A percentile compares a stretch with the other conserved stretches of the same genome.
Conservation (phyloP, 2,888 invertebrate genomes). For the Agrotis exclamationis region DNA sequence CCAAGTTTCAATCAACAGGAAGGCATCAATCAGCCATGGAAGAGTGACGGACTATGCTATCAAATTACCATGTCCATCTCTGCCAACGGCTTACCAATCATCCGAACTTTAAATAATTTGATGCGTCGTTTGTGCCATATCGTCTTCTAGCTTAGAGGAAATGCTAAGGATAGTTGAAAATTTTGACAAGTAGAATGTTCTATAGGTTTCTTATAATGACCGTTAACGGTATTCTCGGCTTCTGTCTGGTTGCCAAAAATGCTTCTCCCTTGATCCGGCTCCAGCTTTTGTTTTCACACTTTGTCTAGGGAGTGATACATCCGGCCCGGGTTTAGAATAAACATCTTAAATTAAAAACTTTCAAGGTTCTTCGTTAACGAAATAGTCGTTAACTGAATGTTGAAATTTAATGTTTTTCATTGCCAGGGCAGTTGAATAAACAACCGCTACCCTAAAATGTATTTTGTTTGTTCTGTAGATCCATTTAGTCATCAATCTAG, state of each 20-base stretch:
- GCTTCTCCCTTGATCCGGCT: constrained; percentile 75
- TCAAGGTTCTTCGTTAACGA: constrained; percentile 31
- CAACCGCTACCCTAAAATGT: constrained; percentile 11
- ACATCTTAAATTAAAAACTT: constrained; percentile 34
- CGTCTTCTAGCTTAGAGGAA: constrained; percentile 23
- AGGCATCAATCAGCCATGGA: constrained; percentile 45
- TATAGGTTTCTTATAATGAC: constrained; percentile 62
- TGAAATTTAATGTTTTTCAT: constrained; percentile 9
- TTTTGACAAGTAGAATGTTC: constrained; percentile 34
- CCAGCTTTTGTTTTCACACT: constrained; percentile 75
- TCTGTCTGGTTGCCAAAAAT: constrained; percentile 80
- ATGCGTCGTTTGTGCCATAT: constrained; percentile 26
- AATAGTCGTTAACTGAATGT: constrained; percentile 8
- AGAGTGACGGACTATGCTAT: constrained; percentile 39
- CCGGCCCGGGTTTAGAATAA: constrained; percentile 64
- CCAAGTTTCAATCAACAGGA: constrained; percentile 64
- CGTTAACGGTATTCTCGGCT: constrained; percentile 74
- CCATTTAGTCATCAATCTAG: constrained; percentile 10
- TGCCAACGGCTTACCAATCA: constrained; percentile 40
- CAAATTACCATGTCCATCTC: constrained; percentile 56
- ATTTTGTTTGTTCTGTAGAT: constrained; percentile 6
- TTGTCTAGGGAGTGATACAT: constrained; percentile 66
- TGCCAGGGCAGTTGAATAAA: constrained; percentile 20
- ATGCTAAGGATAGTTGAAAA: constrained; percentile 27
- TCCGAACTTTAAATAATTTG: constrained; percentile 51